These are phyloP conservation scores for Polydrusus pterygomalis DNA, from an alignment of 2,888 invertebrate species.

Conservation along the genomic window DNA sequence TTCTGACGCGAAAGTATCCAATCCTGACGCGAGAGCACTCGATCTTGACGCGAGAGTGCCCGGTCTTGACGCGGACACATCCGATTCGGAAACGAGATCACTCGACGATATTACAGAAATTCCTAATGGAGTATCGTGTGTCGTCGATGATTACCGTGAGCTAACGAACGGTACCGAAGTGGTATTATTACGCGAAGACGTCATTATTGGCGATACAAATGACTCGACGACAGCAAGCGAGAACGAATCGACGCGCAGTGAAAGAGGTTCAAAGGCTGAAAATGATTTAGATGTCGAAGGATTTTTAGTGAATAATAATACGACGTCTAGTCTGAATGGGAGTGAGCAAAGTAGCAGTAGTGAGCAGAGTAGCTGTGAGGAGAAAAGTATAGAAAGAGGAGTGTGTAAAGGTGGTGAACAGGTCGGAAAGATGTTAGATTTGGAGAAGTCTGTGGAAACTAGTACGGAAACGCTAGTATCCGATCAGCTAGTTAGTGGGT, in stretches of 20 bases:
- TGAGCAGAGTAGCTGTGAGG: constrained; percentile 35
- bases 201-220: constrained; percentile 47
- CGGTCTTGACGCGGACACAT: constrained; percentile 22
- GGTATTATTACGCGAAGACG: constrained; percentile 60
- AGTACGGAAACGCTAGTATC: constrained; percentile 75
- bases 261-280: constrained; percentile 41
- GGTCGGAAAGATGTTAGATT: constrained; percentile 64
- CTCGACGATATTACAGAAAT: neutral
- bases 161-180: constrained; percentile 28
- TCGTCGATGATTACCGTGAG: neutral
- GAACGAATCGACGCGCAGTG: constrained; percentile 31
- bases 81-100: neutral
- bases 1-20: constrained; percentile 29
- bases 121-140: constrained; percentile 35
- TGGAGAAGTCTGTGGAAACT: constrained; percentile 71
- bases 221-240: constrained; percentile 17
- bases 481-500: constrained; percentile 64
- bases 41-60: constrained; percentile 30
- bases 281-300: constrained; percentile 35
- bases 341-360: constrained; percentile 46
- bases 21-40: constrained; percentile 30
- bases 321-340: constrained; percentile 36
- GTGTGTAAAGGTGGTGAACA: constrained; percentile 58
- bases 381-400: constrained; percentile 18
- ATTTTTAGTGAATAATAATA: constrained; percentile 49